Conservation (phyloP, 64 coral and sea anemone species). For the Montipora foliosa region DNA sequence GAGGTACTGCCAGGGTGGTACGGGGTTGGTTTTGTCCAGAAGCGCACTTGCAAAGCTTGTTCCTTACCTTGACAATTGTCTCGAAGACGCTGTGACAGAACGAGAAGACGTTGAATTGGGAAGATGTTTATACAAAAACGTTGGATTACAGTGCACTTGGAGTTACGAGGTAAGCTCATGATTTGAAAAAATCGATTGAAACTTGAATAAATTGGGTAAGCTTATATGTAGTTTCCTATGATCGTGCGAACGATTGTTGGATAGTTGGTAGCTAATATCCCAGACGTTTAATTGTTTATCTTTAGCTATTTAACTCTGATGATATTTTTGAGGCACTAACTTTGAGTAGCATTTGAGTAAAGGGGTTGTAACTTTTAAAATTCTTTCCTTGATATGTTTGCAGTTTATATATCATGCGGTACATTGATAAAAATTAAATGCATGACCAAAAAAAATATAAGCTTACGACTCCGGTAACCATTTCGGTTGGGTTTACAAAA, state of each 20-base stretch:
- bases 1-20: slow-evolving; percentile 83
- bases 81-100: slow-evolving; percentile 70
- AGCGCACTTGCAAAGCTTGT: slow-evolving; percentile 42
- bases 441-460: no score
- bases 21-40: slow-evolving; percentile 73
- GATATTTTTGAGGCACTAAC: no score
- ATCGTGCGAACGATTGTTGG: no score
- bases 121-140: slow-evolving; percentile 68
- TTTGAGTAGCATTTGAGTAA: neutral
- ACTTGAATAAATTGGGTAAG: neutral
- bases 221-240: no score
- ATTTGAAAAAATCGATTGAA: neutral
- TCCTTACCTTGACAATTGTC: slow-evolving; percentile 44
- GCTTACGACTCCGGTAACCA: no score
- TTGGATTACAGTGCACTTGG: slow-evolving; percentile 83
- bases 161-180: slow-evolving; percentile 68
- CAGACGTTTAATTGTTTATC: no score
- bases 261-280: no score
- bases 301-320: no score
- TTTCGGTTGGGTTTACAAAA: neutral
- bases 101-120: slow-evolving; percentile 77
- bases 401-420: neutral
- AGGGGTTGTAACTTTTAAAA: neutral
- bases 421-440: no score
- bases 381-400: neutral